Conservation (phyloP, 35 echinoderm and acorn worm species). For the Apostichopus japonicus region DNA sequence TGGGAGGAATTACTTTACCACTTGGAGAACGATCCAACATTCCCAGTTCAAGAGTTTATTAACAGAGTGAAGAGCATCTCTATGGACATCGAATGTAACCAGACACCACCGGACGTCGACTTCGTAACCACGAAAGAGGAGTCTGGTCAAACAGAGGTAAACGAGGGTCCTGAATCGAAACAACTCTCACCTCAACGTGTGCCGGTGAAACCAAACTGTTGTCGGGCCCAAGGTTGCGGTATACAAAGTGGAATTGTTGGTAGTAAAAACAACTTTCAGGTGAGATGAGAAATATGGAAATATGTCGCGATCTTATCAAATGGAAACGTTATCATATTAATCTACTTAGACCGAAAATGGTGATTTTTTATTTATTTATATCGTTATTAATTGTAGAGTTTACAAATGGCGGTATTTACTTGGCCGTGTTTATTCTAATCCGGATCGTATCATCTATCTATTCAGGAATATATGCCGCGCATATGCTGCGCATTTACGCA, state of each 20-base stretch:
- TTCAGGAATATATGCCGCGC: too few relatives aligned
- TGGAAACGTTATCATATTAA: not conserved
- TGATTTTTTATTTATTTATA: too few relatives aligned
- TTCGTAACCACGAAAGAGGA: not conserved
- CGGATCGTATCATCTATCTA: too few relatives aligned
- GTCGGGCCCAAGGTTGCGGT: constrained; percentile 75
- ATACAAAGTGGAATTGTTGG: constrained; percentile 75
- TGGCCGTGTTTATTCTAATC: too few relatives aligned
- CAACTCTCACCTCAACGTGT: not conserved
- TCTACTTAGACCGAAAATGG: not conserved
- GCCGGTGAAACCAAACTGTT: constrained; percentile 44
- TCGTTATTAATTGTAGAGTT: too few relatives aligned
- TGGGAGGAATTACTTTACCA: constrained; percentile 61
- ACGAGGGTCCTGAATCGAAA: not conserved
- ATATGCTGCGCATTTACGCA: too few relatives aligned
- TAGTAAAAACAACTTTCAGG: constrained; percentile 97
- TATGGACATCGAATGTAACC: constrained; percentile 15
- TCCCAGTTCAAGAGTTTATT: constrained; percentile 77
- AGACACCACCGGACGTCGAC: constrained; percentile 25
- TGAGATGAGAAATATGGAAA: constrained; percentile 32
- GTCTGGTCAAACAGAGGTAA: not conserved
- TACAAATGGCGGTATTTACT: too few relatives aligned
- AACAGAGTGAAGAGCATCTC: constrained; percentile 24
- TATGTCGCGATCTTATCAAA: not conserved
- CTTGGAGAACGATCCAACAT: constrained; percentile 82